Evolutionary conservation across 2,888 invertebrate genomes (phyloP), one percentile per base, ranked within the genome.

Genomic region (Notocelia uddmanniana): DNA sequence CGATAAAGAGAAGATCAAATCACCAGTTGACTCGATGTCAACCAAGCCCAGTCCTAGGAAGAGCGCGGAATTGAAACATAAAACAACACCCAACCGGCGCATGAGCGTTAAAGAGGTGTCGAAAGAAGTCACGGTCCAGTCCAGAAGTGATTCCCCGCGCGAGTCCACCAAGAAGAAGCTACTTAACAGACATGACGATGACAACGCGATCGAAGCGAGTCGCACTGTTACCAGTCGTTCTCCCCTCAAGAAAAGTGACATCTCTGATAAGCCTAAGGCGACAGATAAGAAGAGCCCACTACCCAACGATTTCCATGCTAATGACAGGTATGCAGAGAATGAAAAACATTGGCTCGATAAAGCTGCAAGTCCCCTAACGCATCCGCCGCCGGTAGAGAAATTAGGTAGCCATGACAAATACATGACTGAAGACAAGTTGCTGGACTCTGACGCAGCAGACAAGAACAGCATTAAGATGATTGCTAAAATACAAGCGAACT

Each of bases 391-490:
- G 21, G 89, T 92, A 9, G 93, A 93, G 75, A 92, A 89, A 76
- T 85, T 87, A 1, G 91, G 89, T 5, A 90, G 83, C 41, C 88
- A 93, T 75, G 91, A 90, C 68, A 94, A 93, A 79, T 92, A 94
- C 74, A 92, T 94, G 87, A 90, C 91, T 19, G 93, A 93, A 78
- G 91, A 93, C 75, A 91, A 92, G 77, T 87, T 88, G 31, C 81
- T 91, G 71, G 92, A 92, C 74, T 89, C 88, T 3, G 93, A 93
- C 74, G 88, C 85, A 45, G 81, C 89, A 1, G 93, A 93, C 74
- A 93, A 91, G 75, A 91, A 86, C 69, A 92, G 93, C 73, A 88
- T 90, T 23, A 92, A 89, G 80, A 92, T 92, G 90, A 92, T 93
- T 63, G 93, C 93, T 26, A 93, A 92, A 79, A 93, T 93, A 76